Conservation (phyloP, 2,888 invertebrate species). For the Elmis aenea region DNA sequence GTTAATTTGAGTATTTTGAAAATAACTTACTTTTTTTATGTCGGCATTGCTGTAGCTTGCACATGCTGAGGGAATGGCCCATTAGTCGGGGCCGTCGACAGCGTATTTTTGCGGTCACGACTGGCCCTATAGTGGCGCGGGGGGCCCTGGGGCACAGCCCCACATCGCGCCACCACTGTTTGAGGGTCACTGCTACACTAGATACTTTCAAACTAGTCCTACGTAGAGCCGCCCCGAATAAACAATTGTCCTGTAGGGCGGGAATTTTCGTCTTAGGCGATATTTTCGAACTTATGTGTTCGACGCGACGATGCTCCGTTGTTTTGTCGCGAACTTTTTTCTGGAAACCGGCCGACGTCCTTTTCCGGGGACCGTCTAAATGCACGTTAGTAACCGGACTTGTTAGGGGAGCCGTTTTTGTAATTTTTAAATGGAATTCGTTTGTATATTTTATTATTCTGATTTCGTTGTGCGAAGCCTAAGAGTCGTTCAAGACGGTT, state of each 20-base stretch:
- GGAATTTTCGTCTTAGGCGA: constrained; percentile 23
- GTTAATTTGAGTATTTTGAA: no score
- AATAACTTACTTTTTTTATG: constrained; percentile 74
- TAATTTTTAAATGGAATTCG: constrained; percentile 5
- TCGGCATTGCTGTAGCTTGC: constrained; percentile 70
- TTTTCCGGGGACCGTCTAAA: no score
- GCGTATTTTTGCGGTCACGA: constrained; percentile 30
- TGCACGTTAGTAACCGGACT: no score
- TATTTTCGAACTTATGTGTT: constrained; percentile 13
- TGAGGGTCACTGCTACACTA: constrained; percentile 46
- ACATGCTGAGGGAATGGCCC: constrained; percentile 80
- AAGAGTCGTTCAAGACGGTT: neutral
- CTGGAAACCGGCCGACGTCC: no score
- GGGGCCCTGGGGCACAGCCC: constrained; percentile 46
- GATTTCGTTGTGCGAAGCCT: neutral
- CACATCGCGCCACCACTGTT: constrained; percentile 50
- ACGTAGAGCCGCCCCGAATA: constrained; percentile 25
- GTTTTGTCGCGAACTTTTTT: no score
- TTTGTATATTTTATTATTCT: neutral
- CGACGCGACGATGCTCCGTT: no score
- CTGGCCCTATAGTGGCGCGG: constrained; percentile 37
- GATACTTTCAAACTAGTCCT: constrained; percentile 40
- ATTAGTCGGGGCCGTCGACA: constrained; percentile 49
- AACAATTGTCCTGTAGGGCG: constrained; percentile 18
- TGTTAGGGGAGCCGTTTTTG: constrained; percentile 22